Percentiles rank a stretch among this genome's conserved stretches.
Conservation (phyloP, 2,888 invertebrate species). For the Noctua fimbriata region DNA sequence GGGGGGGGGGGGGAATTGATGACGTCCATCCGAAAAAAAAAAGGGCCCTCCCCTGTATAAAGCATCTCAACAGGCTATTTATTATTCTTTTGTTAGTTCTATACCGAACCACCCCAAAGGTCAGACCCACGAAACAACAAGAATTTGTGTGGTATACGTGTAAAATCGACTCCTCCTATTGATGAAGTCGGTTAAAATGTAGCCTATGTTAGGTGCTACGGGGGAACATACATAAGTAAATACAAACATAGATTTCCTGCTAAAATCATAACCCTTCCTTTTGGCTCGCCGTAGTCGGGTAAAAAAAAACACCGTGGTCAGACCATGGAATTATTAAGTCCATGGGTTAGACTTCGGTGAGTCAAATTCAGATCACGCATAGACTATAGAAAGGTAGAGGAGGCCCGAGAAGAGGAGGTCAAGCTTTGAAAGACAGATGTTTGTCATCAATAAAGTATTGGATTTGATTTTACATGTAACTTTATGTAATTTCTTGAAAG, state of each 20-base stretch:
- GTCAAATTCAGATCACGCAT: background rate
- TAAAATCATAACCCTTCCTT: no score
- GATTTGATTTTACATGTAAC: background rate
- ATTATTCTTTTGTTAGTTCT: background rate
- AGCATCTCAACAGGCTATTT: background rate
- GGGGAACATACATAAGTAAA: no score
- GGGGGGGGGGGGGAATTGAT: no score
- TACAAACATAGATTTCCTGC: no score
- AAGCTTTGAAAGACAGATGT: constrained; percentile 1
- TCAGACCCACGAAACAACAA: background rate
- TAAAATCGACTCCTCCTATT: no score
- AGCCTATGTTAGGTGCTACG: no score
- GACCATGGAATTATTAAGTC: no score
- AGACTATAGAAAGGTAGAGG: background rate
- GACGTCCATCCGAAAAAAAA: no score
- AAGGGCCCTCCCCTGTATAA: no score
- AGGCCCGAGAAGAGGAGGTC: background rate
- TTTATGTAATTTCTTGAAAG: background rate
- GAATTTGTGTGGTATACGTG: no score
- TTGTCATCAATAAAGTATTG: background rate
- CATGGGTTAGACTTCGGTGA: background rate
- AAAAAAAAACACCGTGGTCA: background rate
- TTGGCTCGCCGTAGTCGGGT: no score
- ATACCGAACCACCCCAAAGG: background rate
- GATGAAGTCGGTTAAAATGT: no score